These are phyloP conservation scores for Drosophila demipolita DNA, from an alignment of 2,888 invertebrate species.

Conservation along the genomic window DNA sequence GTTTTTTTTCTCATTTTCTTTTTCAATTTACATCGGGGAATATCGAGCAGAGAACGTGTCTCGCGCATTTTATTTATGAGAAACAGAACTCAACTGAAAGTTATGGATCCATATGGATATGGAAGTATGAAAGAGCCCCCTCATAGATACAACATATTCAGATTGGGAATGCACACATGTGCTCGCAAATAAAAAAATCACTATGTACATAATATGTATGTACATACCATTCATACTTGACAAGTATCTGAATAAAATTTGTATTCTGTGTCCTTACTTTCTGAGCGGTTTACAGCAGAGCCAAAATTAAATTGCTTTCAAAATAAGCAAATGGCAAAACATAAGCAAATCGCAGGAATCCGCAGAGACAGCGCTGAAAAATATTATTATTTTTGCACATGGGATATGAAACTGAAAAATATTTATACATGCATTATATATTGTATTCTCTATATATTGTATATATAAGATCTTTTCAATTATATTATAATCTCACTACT, in stretches of 20 bases:
- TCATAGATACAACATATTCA: slow-evolving; percentile 43
- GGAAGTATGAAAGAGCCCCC: slow-evolving; percentile 18
- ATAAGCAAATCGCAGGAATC: slow-evolving; percentile 63
- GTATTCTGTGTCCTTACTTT: slow-evolving; percentile 46
- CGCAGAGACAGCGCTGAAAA: slow-evolving; percentile 50
- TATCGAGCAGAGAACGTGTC: slow-evolving; percentile 58
- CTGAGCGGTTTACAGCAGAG: slow-evolving; percentile 17
- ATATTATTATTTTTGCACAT: slow-evolving; percentile 66
- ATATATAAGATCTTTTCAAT: too few species aligned
- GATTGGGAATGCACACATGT: slow-evolving; percentile 7
- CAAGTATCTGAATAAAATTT: slow-evolving; percentile 60
- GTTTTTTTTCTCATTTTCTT: slow-evolving; percentile 29
- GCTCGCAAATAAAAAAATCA: slow-evolving; percentile 9
- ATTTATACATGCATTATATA: background rate
- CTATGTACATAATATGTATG: background rate
- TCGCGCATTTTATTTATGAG: slow-evolving; percentile 68
- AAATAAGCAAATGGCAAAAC: slow-evolving; percentile 49
- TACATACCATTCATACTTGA: slow-evolving; percentile 17
- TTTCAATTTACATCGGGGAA: slow-evolving; percentile 67
- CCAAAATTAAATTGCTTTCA: slow-evolving; percentile 29
- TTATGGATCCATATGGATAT: slow-evolving; percentile 50
- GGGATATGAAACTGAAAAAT: slow-evolving; percentile 41
- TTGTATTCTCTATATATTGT: too few species aligned
- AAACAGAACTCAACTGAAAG: slow-evolving; percentile 55
- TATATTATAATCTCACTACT: background rate